phyloP scores from a whole-genome alignment of 2,113 vertebrate species.

The Donacobius atricapilla region DNA sequence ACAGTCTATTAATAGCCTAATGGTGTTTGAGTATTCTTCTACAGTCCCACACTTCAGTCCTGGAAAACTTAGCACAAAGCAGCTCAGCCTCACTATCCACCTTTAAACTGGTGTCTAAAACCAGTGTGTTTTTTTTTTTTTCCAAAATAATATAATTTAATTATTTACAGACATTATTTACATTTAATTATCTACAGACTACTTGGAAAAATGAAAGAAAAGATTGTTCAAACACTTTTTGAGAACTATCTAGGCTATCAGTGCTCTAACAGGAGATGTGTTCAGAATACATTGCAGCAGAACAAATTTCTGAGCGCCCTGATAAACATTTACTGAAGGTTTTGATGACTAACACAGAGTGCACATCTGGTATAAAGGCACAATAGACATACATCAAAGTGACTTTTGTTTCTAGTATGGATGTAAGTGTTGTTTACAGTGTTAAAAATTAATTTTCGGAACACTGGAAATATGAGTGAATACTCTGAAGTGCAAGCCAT shows the following conservation, averaged over 20 bases:
- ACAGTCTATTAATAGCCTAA: neutral
- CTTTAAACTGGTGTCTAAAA: neutral
- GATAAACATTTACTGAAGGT: neutral
- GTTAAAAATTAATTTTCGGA: constrained; percentile 32
- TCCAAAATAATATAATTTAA: no score
- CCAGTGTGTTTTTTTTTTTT: neutral
- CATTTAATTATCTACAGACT: neutral
- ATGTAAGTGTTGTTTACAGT: neutral
- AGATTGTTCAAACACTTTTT: neutral
- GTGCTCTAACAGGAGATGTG: neutral
- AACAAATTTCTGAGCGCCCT: neutral
- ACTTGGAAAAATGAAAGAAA: neutral
- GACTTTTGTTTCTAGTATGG: constrained; percentile 33
- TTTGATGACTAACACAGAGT: neutral
- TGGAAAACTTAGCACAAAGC: neutral
- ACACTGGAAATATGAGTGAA: constrained; percentile 29
- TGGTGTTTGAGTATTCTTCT: neutral
- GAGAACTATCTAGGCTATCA: neutral
- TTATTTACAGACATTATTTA: no score
- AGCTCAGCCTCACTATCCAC: neutral
- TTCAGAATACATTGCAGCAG: neutral
- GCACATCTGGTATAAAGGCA: constrained; percentile 19
- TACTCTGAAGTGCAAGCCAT: neutral
- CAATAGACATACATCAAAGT: neutral
- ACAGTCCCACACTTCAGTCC: neutral